These are phyloP conservation scores for Cantharis flavilabris DNA, from an alignment of 2,888 invertebrate species.

Conservation along the genomic window DNA sequence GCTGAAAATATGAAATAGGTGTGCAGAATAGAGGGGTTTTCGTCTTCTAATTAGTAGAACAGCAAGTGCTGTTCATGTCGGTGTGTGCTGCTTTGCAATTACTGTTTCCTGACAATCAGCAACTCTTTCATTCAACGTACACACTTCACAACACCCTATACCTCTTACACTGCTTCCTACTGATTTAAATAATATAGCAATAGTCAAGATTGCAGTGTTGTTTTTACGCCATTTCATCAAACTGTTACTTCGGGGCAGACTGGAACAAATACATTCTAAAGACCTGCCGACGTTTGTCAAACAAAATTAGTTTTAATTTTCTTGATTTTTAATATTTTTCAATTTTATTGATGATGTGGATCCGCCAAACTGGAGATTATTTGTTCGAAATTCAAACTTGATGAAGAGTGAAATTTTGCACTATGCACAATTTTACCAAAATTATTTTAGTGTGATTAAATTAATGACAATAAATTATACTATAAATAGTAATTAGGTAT, in stretches of 20 bases:
- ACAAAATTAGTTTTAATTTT: background rate
- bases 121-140: conserved; percentile 24
- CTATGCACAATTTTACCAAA: too few relatives aligned
- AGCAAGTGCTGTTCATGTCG: conserved; percentile 40
- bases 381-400: too few relatives aligned
- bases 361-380: too few relatives aligned
- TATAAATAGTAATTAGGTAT: background rate
- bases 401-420: too few relatives aligned
- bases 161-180: conserved; percentile 4
- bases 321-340: background rate
- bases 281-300: background rate
- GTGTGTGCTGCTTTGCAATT: conserved; percentile 37
- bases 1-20: conserved; percentile 21
- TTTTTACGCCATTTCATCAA: background rate
- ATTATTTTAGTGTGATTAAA: too few relatives aligned
- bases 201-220: background rate
- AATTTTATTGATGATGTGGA: too few relatives aligned
- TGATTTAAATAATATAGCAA: conserved; percentile 17
- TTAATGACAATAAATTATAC: background rate
- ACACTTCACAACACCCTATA: conserved; percentile 17
- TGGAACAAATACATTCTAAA: background rate
- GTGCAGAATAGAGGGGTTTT: conserved; percentile 30
- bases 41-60: conserved; percentile 39
- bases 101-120: conserved; percentile 30
- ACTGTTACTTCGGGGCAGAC: background rate